Percentiles rank a stretch among this genome's conserved stretches.
Conservation (phyloP, 1,140 invertebrate genomes). For the Drosophila aff. region DNA sequence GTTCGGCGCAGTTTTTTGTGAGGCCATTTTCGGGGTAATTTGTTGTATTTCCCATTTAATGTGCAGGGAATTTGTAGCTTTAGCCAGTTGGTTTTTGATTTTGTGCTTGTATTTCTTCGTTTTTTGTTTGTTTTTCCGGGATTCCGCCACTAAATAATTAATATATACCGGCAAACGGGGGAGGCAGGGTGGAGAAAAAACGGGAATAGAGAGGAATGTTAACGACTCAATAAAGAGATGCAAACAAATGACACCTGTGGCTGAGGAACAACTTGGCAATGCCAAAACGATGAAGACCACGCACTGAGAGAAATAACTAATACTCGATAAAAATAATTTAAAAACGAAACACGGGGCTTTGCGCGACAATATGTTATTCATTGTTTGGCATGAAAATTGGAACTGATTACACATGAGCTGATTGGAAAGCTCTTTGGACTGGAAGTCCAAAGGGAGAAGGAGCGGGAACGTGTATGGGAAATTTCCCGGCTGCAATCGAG, state of each 20-base stretch:
- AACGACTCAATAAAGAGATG: constrained; percentile 72
- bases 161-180: constrained; percentile 42
- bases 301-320: constrained; percentile 1
- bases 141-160: constrained; percentile 63
- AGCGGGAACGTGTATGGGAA: too few relatives aligned
- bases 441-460: too few relatives aligned
- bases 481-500: too few relatives aligned
- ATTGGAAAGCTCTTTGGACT: too few relatives aligned
- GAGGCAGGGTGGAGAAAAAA: constrained; percentile 1
- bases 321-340: too few relatives aligned
- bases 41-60: constrained; percentile 38
- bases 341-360: too few relatives aligned
- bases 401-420: too few relatives aligned
- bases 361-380: too few relatives aligned
- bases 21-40: constrained; percentile 46
- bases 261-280: constrained; percentile 6
- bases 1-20: constrained; percentile 30
- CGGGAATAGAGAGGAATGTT: constrained; percentile 56
- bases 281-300: constrained; percentile 22
- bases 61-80: constrained; percentile 25
- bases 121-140: neutral
- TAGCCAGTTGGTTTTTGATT: constrained; percentile 7
- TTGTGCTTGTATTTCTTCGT: neutral
- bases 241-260: constrained; percentile 68
- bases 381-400: too few relatives aligned